Evolutionary conservation across 2,113 vertebrate species (phyloP), one percentile per base, ranked within the genome.

Genomic region (Gadus chalcogrammus): DNA sequence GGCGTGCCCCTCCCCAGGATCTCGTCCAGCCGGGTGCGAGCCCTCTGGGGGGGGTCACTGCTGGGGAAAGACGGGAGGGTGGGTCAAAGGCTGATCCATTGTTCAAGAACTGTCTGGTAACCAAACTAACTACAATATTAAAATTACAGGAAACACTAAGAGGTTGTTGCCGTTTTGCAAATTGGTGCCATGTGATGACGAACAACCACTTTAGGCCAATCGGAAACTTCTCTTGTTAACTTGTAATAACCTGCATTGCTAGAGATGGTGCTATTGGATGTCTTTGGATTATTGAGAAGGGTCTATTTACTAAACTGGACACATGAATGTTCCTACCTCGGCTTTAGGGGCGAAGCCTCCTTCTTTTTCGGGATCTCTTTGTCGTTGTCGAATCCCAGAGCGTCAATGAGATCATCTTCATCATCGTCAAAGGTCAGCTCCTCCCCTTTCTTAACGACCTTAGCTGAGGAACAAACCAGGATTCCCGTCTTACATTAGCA

Each of bases 11-110:
- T 83, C 35, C 93, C 93, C 68, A 97, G 82, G 65, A 98, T 93
- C 74, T 96, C 94, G 15, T 96, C 93, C 24, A 96, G 86, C 83
- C 89, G 92, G 15, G 92, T 91, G 2, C 91, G 92, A 28, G 93
- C 85, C 66, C 94, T 93, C n/a, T 67, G 90, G 22, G 88, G 80
- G 53, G 78, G 67, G 11, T 91, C 91, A 27, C 91, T 93, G 58
- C 77, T 88, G 75, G 58, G 13, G 22, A 5, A 5, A 24, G 28
- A 24, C 24, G 6, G 12, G 2, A 53, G 6, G 56, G 1, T 65
- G 60, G 0, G 38, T 58, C 15, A 35, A 35, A 7, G 31, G 31
- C 4, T 4, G 3, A 24, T 24, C 24, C 24, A 24, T 1, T 24
- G 31, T 4, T 4, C 4, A 35, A 35, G 4, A 35, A 4, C 31